A percentile compares a stretch with the other conserved stretches of the same genome.
phyloP scores from a whole-genome alignment of 37 sponge, comb jelly and placozoan species.

The Chondrilla cf. caribensis region DNA sequence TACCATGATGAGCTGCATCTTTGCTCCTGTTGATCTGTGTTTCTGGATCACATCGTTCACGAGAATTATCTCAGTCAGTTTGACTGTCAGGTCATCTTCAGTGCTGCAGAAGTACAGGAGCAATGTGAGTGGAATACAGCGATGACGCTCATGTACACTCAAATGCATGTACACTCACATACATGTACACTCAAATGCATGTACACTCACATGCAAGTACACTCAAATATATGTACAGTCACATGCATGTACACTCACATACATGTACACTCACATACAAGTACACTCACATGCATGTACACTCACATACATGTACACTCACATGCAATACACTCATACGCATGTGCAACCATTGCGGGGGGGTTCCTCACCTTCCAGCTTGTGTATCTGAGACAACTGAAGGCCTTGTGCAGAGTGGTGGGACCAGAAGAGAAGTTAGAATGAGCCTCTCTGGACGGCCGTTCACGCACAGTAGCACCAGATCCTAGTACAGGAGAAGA shows the following conservation, averaged over 20 bases:
- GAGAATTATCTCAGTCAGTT: slow-evolving; percentile 93
- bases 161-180: too few species aligned
- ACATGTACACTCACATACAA: too few species aligned
- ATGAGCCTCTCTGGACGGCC: slow-evolving; percentile 84
- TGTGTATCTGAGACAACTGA: slow-evolving; percentile 92
- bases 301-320: too few species aligned
- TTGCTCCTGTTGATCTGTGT: slow-evolving; percentile 79
- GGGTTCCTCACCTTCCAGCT: slow-evolving; percentile 86
- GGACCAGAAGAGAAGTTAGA: slow-evolving; percentile 86
- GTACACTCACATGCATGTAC: too few species aligned
- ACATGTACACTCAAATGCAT: too few species aligned
- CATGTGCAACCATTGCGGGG: too few species aligned
- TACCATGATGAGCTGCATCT: slow-evolving; percentile 86
- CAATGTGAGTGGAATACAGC: neutral
- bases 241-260: too few species aligned
- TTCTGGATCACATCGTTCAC: slow-evolving; percentile 90
- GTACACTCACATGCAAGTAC: too few species aligned
- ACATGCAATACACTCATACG: too few species aligned
- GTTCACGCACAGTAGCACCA: slow-evolving; percentile 82
- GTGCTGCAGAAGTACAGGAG: slow-evolving; percentile 63
- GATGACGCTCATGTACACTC: too few species aligned
- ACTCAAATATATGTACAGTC: too few species aligned
- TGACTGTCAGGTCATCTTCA: slow-evolving; percentile 98
- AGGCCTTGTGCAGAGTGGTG: slow-evolving; percentile 96
- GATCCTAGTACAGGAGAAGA: slow-evolving; percentile 31